These are phyloP conservation scores for Eupithecia pulchellata DNA, from an alignment of 2,888 invertebrate species.

Conservation along the genomic window DNA sequence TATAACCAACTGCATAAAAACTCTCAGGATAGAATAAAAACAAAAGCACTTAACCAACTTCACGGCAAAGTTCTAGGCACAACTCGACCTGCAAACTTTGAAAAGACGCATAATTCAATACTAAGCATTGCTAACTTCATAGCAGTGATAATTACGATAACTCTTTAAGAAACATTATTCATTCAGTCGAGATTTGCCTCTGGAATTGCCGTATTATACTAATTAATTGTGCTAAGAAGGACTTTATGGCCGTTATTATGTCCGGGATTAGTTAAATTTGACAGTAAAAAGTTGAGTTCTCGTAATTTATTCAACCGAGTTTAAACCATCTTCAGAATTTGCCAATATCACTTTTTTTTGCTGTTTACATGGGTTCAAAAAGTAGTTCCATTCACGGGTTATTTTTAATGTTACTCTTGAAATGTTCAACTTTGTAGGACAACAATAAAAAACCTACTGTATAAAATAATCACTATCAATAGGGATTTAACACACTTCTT, in stretches of 20 bases:
- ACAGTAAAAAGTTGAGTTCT: constrained; percentile 37
- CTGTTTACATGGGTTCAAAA: neutral
- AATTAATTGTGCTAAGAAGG: constrained; percentile 81
- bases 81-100: constrained; percentile 15
- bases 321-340: neutral
- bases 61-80: constrained; percentile 2
- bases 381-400: neutral
- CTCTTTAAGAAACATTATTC: constrained; percentile 81
- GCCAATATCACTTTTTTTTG: neutral
- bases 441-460: too few species aligned
- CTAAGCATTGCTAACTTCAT: constrained; percentile 73
- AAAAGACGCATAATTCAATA: constrained; percentile 62
- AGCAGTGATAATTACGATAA: constrained; percentile 78
- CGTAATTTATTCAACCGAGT: constrained; percentile 30
- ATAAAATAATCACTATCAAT: too few species aligned
- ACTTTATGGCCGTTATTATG: constrained; percentile 73
- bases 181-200: constrained; percentile 79
- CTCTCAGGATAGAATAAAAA: constrained; percentile 6
- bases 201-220: constrained; percentile 82
- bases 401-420: neutral
- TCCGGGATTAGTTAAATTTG: constrained; percentile 66
- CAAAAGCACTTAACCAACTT: constrained; percentile 27
- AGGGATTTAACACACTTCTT: too few species aligned
- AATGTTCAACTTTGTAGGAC: too few species aligned
- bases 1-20: neutral